phyloP scores from a whole-genome alignment of 1,140 invertebrate genomes.

The Andricus grossulariae region DNA sequence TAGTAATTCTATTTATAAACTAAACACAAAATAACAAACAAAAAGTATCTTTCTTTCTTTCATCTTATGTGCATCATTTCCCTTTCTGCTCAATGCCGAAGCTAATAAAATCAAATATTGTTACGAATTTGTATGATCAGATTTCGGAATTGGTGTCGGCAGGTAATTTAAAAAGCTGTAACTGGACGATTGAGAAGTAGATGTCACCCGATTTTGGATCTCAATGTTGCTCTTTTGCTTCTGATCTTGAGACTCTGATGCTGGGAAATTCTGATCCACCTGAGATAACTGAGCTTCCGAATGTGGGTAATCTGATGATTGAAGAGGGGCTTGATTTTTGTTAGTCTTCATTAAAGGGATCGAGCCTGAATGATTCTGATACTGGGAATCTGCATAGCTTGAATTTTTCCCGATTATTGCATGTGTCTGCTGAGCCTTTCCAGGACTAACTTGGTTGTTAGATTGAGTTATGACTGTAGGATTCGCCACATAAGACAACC shows the following conservation, averaged over 20 bases:
- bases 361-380: conserved; percentile 60
- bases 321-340: conserved; percentile 44
- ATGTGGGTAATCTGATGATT: conserved; percentile 56
- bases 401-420: conserved; percentile 38
- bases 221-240: conserved; percentile 48
- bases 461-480: conserved; percentile 56
- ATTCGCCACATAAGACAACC: conserved; percentile 60
- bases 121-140: conserved; percentile 55
- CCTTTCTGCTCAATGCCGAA: conserved; percentile 57
- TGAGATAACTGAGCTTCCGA: conserved; percentile 52
- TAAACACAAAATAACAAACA: too few relatives aligned
- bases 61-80: background rate
- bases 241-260: conserved; percentile 32
- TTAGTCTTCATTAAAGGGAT: conserved; percentile 50
- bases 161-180: conserved; percentile 65
- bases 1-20: background rate
- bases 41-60: too few relatives aligned
- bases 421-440: conserved; percentile 20
- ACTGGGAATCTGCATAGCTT: conserved; percentile 51
- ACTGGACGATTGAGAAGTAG: conserved; percentile 56
- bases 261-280: conserved; percentile 34
- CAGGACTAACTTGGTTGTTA: conserved; percentile 31
- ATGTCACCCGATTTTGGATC: conserved; percentile 54
- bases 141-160: conserved; percentile 42
- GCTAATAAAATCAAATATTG: conserved; percentile 46